phyloP scores from a whole-genome alignment of 2,888 invertebrate species.

The Drosophila atripex region DNA sequence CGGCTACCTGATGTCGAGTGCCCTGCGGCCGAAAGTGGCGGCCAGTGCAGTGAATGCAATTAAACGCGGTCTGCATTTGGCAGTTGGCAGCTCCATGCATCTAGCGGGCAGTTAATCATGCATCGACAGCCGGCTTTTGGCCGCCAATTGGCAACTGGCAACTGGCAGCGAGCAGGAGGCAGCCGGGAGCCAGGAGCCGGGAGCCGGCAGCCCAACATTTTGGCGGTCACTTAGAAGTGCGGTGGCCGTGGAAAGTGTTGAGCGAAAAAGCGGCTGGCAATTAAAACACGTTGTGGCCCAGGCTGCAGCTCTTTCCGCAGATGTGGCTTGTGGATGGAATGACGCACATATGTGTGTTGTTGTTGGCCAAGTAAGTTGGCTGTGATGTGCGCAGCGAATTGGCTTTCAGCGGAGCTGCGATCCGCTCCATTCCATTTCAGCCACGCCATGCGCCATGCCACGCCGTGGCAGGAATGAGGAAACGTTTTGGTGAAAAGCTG shows the following conservation, averaged over 20 bases:
- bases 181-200: slow-evolving; percentile 29
- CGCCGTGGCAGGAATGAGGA: slow-evolving; percentile 72
- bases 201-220: slow-evolving; percentile 47
- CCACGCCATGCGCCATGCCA: slow-evolving; percentile 9
- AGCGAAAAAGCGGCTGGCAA: slow-evolving; percentile 78
- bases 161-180: slow-evolving; percentile 16
- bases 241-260: slow-evolving; percentile 73
- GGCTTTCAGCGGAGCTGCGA: slow-evolving; percentile 58
- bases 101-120: slow-evolving; percentile 79
- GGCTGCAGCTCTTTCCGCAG: slow-evolving; percentile 10
- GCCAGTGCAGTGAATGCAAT: slow-evolving; percentile 68
- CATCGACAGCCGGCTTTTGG: slow-evolving; percentile 59
- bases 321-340: slow-evolving; percentile 40
- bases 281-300: slow-evolving; percentile 71
- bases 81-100: slow-evolving; percentile 38
- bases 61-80: slow-evolving; percentile 70
- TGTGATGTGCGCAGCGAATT: slow-evolving; percentile 71
- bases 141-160: slow-evolving; percentile 16
- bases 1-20: slow-evolving; percentile 45
- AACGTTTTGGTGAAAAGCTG: slow-evolving; percentile 73
- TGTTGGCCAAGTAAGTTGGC: slow-evolving; percentile 40
- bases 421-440: slow-evolving; percentile 20
- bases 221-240: slow-evolving; percentile 76
- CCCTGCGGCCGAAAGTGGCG: slow-evolving; percentile 54
- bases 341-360: slow-evolving; percentile 73